Percentiles rank a stretch among this genome's conserved stretches.
Conservation (phyloP, 2,888 invertebrate genomes). For the Melanchra persicariae region DNA sequence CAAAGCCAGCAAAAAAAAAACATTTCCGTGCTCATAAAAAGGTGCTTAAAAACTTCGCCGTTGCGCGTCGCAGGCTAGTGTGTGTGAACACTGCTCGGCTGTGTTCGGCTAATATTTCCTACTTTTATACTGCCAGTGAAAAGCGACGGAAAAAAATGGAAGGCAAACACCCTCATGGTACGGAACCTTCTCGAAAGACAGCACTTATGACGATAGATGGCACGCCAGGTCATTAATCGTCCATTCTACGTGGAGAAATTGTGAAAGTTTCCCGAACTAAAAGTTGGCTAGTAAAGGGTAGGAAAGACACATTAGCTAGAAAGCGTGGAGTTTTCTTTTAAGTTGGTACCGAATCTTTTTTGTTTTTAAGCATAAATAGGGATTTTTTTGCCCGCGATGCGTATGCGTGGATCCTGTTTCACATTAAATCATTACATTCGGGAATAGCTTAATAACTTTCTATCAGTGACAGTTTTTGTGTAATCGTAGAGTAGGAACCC, state of each 20-base stretch:
- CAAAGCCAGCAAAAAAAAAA: conserved; percentile 8
- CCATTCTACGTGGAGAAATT: conserved; percentile 36
- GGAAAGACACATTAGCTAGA: conserved; percentile 17
- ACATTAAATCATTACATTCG: no score
- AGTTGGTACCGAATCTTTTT: not conserved
- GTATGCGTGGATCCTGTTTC: no score
- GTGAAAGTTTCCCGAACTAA: conserved; percentile 30
- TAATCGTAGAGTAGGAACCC: no score
- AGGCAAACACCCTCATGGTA: conserved; percentile 57
- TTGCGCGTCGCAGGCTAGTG: conserved; percentile 26
- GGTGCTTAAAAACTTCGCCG: conserved; percentile 34
- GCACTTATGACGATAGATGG: conserved; percentile 60
- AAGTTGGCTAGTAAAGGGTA: conserved; percentile 6
- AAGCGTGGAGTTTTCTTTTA: not conserved
- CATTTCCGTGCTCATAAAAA: conserved; percentile 37
- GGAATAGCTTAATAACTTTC: no score
- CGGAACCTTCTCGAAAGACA: conserved; percentile 41
- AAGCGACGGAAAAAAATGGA: conserved; percentile 57
- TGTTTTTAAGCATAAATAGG: not conserved
- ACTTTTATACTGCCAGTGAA: conserved; percentile 46
- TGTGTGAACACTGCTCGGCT: conserved; percentile 56
- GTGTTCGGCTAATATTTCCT: conserved; percentile 61
- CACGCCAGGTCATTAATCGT: conserved; percentile 47
- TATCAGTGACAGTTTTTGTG: no score
- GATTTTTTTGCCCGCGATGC: no score